Conservation (phyloP, 2,888 invertebrate species). For the Cacoxenus indagator region DNA sequence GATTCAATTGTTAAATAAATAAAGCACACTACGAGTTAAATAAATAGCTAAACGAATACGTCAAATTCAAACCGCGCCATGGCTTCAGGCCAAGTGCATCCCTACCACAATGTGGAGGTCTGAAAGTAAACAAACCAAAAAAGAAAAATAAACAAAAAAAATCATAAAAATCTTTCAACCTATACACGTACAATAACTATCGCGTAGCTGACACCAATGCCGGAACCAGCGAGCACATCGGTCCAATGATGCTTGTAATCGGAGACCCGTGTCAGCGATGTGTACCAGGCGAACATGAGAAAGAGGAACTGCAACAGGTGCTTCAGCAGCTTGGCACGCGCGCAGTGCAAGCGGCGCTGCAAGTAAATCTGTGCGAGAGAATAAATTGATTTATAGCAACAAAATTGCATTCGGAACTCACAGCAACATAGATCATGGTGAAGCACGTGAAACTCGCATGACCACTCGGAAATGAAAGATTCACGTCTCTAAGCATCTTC, state of each 20-base stretch:
- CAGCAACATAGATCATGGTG: conserved; percentile 86
- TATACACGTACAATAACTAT: conserved; percentile 78
- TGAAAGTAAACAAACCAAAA: conserved; percentile 28
- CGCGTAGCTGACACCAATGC: conserved; percentile 78
- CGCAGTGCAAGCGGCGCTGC: conserved; percentile 87
- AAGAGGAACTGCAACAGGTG: conserved; percentile 87
- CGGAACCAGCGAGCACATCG: conserved; percentile 89
- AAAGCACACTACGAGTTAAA: not conserved
- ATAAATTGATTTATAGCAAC: too few species aligned
- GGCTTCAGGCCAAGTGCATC: not conserved
- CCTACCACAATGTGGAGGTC: conserved; percentile 55
- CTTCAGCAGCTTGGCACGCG: conserved; percentile 82
- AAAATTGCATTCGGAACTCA: too few species aligned
- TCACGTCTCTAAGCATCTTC: conserved; percentile 79
- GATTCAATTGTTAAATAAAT: too few species aligned
- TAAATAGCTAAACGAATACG: conserved; percentile 19
- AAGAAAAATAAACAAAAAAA: not conserved
- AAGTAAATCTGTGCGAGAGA: conserved; percentile 87
- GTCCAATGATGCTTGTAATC: conserved; percentile 99
- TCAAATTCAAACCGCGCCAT: conserved; percentile 8
- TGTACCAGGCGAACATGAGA: conserved; percentile 85
- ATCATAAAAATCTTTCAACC: too few species aligned
- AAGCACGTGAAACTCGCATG: conserved; percentile 91
- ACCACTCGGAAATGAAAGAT: conserved; percentile 91
- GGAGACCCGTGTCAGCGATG: conserved; percentile 88